Evolutionary conservation across 2,797 vertebrate genomes (phyloP).

Genomic region (Cryptoblepharus egeriae): DNA sequence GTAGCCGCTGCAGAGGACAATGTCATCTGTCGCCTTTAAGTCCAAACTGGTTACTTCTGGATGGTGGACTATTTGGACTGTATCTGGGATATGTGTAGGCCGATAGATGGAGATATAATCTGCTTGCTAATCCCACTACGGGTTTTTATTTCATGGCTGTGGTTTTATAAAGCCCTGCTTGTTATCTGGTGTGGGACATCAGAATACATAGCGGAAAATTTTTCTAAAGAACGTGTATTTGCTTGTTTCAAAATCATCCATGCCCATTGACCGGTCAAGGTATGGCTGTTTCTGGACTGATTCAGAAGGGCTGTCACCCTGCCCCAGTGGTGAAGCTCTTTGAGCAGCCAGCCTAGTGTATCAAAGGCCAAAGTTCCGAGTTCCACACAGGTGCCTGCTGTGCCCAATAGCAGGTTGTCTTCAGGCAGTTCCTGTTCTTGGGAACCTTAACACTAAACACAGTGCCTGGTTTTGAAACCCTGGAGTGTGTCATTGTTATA

Average conservation of each 20-base stretch:
- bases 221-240: not conserved
- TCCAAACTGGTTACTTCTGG: too few relatives aligned
- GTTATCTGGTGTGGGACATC: not conserved
- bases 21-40: too few relatives aligned
- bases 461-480: not conserved
- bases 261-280: not conserved
- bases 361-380: not conserved
- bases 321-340: not conserved
- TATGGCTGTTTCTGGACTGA: not conserved
- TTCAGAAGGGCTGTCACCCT: not conserved
- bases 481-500: not conserved
- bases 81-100: too few relatives aligned
- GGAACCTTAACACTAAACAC: not conserved
- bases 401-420: not conserved
- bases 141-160: too few relatives aligned
- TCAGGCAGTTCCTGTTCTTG: not conserved
- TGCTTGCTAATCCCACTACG: too few relatives aligned
- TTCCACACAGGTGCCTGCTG: not conserved
- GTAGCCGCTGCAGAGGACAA: too few relatives aligned
- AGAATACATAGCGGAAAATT: too few relatives aligned
- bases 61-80: too few relatives aligned
- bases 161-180: not conserved
- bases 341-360: not conserved
- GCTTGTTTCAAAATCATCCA: too few relatives aligned
- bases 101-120: too few relatives aligned